Conservation (phyloP, 2,797 vertebrate genomes). For the Aldrovandia affinis region DNA sequence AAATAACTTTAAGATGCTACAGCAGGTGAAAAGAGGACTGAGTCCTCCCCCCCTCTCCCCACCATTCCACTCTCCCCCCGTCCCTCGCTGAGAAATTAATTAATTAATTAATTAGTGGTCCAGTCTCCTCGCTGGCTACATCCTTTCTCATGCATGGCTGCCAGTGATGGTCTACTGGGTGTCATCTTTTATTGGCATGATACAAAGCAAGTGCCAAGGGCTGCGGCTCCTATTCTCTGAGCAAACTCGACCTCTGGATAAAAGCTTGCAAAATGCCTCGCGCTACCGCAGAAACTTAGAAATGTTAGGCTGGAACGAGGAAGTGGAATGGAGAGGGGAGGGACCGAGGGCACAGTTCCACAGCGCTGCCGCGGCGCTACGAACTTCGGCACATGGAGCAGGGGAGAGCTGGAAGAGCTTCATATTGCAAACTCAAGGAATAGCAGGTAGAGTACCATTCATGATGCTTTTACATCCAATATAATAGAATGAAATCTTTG, state of each 20-base stretch:
- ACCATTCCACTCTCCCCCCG: slow-evolving; percentile 29
- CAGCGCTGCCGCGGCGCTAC: slow-evolving; percentile 77
- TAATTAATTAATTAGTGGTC: slow-evolving; percentile 81
- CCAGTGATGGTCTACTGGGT: slow-evolving; percentile 80
- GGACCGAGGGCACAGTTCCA: slow-evolving; percentile 82
- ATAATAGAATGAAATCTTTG: slow-evolving; percentile 4
- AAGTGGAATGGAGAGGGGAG: slow-evolving; percentile 89
- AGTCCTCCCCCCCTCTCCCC: slow-evolving; percentile 24
- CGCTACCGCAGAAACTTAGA: slow-evolving; percentile 70
- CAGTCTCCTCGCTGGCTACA: slow-evolving; percentile 74
- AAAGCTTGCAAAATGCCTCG: slow-evolving; percentile 80
- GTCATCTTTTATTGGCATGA: slow-evolving; percentile 82
- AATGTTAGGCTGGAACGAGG: slow-evolving; percentile 91
- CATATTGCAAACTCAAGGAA: slow-evolving; percentile 83
- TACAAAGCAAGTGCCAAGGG: slow-evolving; percentile 77
- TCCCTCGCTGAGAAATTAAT: slow-evolving; percentile 64
- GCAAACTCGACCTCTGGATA: slow-evolving; percentile 74
- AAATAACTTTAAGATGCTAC: background rate
- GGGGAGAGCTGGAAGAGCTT: slow-evolving; percentile 82
- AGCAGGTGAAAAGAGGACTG: slow-evolving; percentile 47
- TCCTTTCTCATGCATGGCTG: slow-evolving; percentile 85
- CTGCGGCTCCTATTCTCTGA: slow-evolving; percentile 70
- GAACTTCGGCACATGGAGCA: slow-evolving; percentile 83
- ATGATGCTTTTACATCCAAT: slow-evolving; percentile 48
- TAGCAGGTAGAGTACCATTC: slow-evolving; percentile 82